Evolutionary conservation across 2,797 vertebrate genomes (phyloP), one percentile per base, ranked within the genome.

Genomic region (Propithecus perrieri): DNA sequence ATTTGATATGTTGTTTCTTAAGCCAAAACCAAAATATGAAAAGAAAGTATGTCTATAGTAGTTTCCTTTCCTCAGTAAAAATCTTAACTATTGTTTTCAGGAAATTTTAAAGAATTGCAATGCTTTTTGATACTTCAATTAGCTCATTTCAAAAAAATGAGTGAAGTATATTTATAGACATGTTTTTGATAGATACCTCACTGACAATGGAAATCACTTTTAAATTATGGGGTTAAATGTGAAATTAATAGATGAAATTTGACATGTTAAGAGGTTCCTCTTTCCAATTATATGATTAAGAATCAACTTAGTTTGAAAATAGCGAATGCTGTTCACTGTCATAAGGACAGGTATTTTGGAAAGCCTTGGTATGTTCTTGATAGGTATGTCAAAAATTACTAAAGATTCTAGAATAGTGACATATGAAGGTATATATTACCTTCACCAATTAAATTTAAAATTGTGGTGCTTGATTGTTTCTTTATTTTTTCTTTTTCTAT

Each of bases 221-320:
- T 94, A 86, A 81, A 89, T 94, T 81, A 55, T 30, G 14, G 89
- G 30, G 38, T 43, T 24, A 91, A 94, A 89, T 86, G 6, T 94
- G 48, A 94, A 92, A 78, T 67, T 86, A 76, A 18, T 69, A 33
- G 50, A 63, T 93, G 57, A 88, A 96, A 80, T 69, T 88, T 80
- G n/a, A 89, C 30, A 71, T 78, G 35, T 85, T 71, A 78, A 94
- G 61, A 41, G 17, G 17, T 89, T 94, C 61, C 12, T 78, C 35
- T 59, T 83, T 8, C 57, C n/a, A 89, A 83, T 89, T 86, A 71
- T 48, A 86, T 72, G 63, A 55, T 38, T 80, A 80, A 71, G 26
- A 50, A 92, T 65, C 18, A 72, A n/a, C 7, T 20, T 65, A 59
- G 4, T 74, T 85, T 86, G 30, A 92, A 95, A 92, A 80, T 59